Conservation (phyloP, 2,888 invertebrate genomes). For the Volucella bombylans region DNA sequence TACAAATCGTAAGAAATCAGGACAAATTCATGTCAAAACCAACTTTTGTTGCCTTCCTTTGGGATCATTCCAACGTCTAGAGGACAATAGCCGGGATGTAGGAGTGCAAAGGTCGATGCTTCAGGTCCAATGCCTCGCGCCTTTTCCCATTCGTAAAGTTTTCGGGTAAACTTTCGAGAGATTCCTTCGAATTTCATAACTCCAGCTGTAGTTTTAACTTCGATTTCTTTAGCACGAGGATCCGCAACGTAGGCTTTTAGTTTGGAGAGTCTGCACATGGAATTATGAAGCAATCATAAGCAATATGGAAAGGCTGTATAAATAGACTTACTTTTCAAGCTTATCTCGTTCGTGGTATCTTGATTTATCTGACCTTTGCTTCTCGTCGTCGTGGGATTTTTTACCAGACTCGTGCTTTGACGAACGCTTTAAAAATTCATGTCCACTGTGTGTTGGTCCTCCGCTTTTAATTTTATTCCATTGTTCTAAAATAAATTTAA, state of each 20-base stretch:
- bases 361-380: constrained; percentile 84
- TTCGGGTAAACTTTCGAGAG: constrained; percentile 93
- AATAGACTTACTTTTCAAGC: constrained; percentile 80
- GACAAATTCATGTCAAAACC: constrained; percentile 12
- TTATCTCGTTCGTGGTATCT: constrained; percentile 87
- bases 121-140: constrained; percentile 93
- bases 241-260: constrained; percentile 84
- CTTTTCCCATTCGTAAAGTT: constrained; percentile 95
- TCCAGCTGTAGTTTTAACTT: constrained; percentile 92
- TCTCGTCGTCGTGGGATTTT: constrained; percentile 78
- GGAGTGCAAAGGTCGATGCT: constrained; percentile 91
- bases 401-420: constrained; percentile 77
- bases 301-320: not conserved
- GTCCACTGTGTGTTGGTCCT: constrained; percentile 83
- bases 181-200: constrained; percentile 93
- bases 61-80: constrained; percentile 80
- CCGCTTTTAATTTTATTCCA: constrained; percentile 91
- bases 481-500: constrained; percentile 84
- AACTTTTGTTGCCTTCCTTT: constrained; percentile 79
- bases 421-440: constrained; percentile 79
- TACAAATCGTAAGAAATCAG: constrained; percentile 10
- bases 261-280: constrained; percentile 79
- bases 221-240: constrained; percentile 86
- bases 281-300: constrained; percentile 16
- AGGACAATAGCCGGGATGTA: constrained; percentile 85